Evolutionary conservation across 2,888 invertebrate species (phyloP).

Genomic region (Hyles lineata): DNA sequence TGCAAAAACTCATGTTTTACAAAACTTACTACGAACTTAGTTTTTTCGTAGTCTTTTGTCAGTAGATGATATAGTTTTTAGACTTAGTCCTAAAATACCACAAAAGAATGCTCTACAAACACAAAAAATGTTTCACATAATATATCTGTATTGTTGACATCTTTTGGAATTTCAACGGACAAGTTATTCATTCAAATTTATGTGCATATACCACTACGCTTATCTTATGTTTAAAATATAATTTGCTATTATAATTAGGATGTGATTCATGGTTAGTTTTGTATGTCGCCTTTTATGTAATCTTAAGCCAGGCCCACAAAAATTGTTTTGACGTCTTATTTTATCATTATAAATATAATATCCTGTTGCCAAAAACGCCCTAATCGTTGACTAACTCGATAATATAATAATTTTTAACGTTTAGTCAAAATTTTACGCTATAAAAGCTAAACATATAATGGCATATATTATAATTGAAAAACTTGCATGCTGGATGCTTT

Average conservation of each 20-base stretch:
- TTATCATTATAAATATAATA: conserved; percentile 1
- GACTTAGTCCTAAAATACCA: no score
- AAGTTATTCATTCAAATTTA: not conserved
- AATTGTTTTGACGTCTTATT: not conserved
- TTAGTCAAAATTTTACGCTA: no score
- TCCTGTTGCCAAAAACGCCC: not conserved
- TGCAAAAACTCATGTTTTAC: no score
- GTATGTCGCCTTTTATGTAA: not conserved
- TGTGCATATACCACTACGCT: not conserved
- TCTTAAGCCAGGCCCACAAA: not conserved
- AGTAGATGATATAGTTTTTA: no score
- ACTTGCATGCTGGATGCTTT: no score
- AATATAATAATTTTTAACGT: no score
- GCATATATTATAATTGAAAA: no score
- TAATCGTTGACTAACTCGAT: not conserved
- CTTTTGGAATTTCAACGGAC: not conserved
- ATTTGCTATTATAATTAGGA: conserved; percentile 1
- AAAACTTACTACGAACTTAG: no score
- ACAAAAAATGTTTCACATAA: not conserved
- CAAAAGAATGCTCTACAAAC: not conserved
- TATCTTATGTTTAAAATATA: not conserved
- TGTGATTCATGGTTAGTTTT: not conserved
- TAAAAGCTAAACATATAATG: no score
- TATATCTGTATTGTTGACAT: not conserved
- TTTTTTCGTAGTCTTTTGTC: no score